A percentile compares a stretch with the other conserved stretches of the same genome.
phyloP scores from a whole-genome alignment of 1,140 invertebrate species.

The Platyscapa corneri region DNA sequence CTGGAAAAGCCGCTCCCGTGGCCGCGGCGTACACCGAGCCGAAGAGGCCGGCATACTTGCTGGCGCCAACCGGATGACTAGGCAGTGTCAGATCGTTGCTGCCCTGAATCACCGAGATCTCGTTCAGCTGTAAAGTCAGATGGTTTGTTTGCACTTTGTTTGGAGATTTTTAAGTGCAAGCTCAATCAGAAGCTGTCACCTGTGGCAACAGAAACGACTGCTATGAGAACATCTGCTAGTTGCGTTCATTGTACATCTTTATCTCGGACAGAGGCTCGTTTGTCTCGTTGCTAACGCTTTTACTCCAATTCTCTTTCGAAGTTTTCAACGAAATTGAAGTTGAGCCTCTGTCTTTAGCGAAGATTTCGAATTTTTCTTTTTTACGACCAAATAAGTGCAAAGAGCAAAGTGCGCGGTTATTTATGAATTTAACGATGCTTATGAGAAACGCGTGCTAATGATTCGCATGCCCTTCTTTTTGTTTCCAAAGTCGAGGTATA shows the following conservation, averaged over 20 bases:
- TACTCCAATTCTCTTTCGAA: too few relatives aligned
- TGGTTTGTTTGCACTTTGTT: slow-evolving; percentile 15
- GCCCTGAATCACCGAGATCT: slow-evolving; percentile 79
- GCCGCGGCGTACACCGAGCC: slow-evolving; percentile 67
- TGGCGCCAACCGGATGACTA: slow-evolving; percentile 63
- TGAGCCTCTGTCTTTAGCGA: not conserved
- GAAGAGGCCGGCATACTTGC: slow-evolving; percentile 71
- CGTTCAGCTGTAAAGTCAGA: slow-evolving; percentile 76
- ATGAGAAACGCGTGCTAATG: too few relatives aligned
- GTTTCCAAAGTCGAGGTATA: not conserved
- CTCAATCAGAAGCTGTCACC: slow-evolving; percentile 52
- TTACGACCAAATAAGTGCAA: not conserved
- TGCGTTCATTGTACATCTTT: too few relatives aligned
- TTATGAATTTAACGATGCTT: not conserved
- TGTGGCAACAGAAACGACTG: slow-evolving; percentile 52
- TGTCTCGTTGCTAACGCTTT: too few relatives aligned
- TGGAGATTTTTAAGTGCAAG: not conserved
- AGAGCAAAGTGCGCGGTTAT: not conserved
- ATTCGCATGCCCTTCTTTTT: not conserved
- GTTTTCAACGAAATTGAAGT: too few relatives aligned
- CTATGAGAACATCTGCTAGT: slow-evolving; percentile 21
- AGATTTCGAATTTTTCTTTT: not conserved
- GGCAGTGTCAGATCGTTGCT: slow-evolving; percentile 69
- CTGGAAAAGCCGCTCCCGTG: slow-evolving; percentile 58
- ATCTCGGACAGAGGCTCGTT: too few relatives aligned